These are phyloP conservation scores for Ctenicera cuprea DNA, from an alignment of 2,888 invertebrate species.

Conservation along the genomic window DNA sequence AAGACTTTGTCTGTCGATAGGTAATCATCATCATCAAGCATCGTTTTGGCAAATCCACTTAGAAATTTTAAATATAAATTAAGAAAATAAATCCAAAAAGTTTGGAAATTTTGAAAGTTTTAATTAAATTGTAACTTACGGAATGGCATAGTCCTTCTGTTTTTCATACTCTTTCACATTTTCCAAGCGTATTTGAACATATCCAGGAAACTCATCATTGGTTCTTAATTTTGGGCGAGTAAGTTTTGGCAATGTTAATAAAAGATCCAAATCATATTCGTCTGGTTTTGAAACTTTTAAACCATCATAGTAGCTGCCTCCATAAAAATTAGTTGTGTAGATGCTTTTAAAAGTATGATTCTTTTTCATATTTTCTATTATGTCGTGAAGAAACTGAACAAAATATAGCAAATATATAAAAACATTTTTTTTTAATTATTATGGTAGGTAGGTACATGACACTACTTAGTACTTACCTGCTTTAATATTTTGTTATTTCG, in stretches of 20 bases:
- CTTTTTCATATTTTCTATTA: slow-evolving; percentile 65
- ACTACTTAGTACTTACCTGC: slow-evolving; percentile 67
- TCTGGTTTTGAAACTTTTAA: slow-evolving; percentile 77
- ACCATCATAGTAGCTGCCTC: slow-evolving; percentile 78
- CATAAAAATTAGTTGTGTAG: slow-evolving; percentile 70
- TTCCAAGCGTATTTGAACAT: slow-evolving; percentile 67
- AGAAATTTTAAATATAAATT: not conserved
- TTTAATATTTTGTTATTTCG: slow-evolving; percentile 69
- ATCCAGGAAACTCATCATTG: slow-evolving; percentile 69
- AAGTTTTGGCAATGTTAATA: slow-evolving; percentile 74
- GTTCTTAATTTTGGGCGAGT: slow-evolving; percentile 66
- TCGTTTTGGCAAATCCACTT: not conserved
- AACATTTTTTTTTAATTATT: no score
- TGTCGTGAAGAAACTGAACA: slow-evolving; percentile 58
- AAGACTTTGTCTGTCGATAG: slow-evolving; percentile 73
- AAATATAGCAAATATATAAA: not conserved
- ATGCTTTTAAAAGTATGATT: slow-evolving; percentile 65
- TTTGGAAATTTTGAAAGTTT: not conserved
- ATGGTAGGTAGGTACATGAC: no score
- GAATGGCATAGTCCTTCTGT: not conserved
- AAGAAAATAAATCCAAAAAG: no score
- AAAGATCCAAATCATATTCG: slow-evolving; percentile 79
- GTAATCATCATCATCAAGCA: slow-evolving; percentile 34
- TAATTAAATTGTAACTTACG: not conserved
- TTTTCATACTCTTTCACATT: not conserved